Conservation (phyloP, 2,797 vertebrate species). For the Manis pentadactyla region DNA sequence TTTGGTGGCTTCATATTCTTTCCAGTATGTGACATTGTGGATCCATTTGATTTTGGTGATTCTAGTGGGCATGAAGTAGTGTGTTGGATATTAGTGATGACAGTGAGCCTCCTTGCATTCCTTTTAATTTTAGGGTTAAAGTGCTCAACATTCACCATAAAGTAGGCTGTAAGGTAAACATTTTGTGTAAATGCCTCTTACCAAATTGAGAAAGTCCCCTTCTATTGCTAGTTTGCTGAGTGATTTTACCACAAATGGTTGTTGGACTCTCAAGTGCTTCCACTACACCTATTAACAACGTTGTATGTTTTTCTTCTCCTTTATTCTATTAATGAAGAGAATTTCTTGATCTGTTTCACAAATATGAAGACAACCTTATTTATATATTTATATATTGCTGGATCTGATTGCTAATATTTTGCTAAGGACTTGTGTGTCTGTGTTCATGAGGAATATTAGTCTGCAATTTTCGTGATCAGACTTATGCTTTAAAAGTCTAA, state of each 20-base stretch:
- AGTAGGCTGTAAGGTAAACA: too few species aligned
- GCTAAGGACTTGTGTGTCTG: neutral
- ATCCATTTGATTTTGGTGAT: neutral
- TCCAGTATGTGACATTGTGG: neutral
- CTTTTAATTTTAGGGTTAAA: too few species aligned
- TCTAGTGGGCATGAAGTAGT: too few species aligned
- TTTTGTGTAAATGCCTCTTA: neutral
- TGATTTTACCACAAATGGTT: neutral
- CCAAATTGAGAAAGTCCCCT: neutral
- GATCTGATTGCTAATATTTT: neutral
- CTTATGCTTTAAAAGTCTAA: neutral
- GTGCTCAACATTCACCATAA: neutral
- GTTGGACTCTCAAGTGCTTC: too few species aligned
- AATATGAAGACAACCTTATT: neutral
- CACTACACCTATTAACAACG: fast-evolving
- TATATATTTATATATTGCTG: too few species aligned
- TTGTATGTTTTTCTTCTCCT: too few species aligned
- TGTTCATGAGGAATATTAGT: neutral
- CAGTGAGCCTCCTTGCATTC: neutral
- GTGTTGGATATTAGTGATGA: fast-evolving
- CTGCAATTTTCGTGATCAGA: neutral
- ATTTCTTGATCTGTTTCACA: neutral
- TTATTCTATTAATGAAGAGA: neutral
- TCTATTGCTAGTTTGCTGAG: neutral
- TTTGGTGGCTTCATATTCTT: neutral